Conservation (phyloP, 2,113 vertebrate genomes). For the Pseudolaguvia tuberculata region DNA sequence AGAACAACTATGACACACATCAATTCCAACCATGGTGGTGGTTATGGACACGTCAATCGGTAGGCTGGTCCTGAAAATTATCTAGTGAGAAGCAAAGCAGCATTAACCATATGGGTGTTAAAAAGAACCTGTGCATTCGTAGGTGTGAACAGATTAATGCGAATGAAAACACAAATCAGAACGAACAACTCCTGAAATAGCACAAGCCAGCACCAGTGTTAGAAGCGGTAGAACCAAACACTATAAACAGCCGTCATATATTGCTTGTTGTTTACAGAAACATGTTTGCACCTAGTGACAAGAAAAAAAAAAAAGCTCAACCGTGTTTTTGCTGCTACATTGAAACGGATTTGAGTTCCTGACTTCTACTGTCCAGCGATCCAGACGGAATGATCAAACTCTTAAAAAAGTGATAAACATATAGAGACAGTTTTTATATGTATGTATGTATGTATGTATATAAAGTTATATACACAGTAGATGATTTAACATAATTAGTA, state of each 20-base stretch:
- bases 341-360: conserved; percentile 4
- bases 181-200: conserved; percentile 10
- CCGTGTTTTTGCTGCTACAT: conserved; percentile 23
- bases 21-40: background rate
- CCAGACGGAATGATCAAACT: background rate
- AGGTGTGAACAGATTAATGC: background rate
- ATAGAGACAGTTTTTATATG: background rate
- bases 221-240: conserved; percentile 20
- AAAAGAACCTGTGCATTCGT: conserved; percentile 11
- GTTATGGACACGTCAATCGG: conserved; percentile 1
- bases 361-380: background rate
- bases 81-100: conserved; percentile 11
- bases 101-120: background rate
- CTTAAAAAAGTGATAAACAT: background rate
- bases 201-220: conserved; percentile 35
- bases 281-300: conserved; percentile 6
- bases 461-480: conserved; percentile 1
- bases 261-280: conserved; percentile 19
- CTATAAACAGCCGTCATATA: conserved; percentile 1
- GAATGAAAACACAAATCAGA: conserved; percentile 9
- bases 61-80: conserved; percentile 4
- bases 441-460: too few species aligned
- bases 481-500: conserved; percentile 12
- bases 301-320: conserved; percentile 12
- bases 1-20: background rate